phyloP scores from a whole-genome alignment of 2,113 vertebrate species.

The Megaleporinus macrocephalus region DNA sequence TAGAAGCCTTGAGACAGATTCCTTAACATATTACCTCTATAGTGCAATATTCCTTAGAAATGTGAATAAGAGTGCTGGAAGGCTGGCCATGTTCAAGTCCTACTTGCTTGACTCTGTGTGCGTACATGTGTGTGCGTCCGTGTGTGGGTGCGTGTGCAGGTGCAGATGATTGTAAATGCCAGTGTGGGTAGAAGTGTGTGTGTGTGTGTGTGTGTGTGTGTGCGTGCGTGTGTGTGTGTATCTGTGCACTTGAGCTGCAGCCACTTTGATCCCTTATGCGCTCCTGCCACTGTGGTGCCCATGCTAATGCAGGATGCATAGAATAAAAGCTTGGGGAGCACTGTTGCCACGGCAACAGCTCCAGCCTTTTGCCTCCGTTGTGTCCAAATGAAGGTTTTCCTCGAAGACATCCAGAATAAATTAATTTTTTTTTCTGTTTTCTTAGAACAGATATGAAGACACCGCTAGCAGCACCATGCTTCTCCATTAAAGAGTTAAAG shows the following conservation, averaged over 20 bases:
- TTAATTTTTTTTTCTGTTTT: background rate
- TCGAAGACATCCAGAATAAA: background rate
- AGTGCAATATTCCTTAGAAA: background rate
- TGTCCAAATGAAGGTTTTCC: background rate
- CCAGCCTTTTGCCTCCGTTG: background rate
- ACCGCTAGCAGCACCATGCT: background rate
- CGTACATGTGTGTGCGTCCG: background rate
- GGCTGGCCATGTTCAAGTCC: background rate
- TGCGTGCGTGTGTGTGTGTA: background rate
- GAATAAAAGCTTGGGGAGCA: background rate
- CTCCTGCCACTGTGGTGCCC: background rate
- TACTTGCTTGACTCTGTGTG: background rate
- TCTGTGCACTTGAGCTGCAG: slow-evolving; percentile 4
- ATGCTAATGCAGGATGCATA: slow-evolving; percentile 4
- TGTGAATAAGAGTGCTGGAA: background rate
- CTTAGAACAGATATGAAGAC: background rate
- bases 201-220: slow-evolving; percentile 7
- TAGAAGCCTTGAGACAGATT: no score
- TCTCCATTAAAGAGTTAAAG: background rate
- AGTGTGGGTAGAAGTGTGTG: slow-evolving; percentile 3
- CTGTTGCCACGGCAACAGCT: slow-evolving; percentile 30
- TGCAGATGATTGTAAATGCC: slow-evolving; percentile 7
- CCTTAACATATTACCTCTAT: background rate
- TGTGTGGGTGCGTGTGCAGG: background rate
- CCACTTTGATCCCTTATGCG: background rate